A percentile compares a stretch with the other conserved stretches of the same genome.
Evolutionary conservation across 2,888 invertebrate genomes (phyloP).

Genomic region (Amblyteles armatorius): DNA sequence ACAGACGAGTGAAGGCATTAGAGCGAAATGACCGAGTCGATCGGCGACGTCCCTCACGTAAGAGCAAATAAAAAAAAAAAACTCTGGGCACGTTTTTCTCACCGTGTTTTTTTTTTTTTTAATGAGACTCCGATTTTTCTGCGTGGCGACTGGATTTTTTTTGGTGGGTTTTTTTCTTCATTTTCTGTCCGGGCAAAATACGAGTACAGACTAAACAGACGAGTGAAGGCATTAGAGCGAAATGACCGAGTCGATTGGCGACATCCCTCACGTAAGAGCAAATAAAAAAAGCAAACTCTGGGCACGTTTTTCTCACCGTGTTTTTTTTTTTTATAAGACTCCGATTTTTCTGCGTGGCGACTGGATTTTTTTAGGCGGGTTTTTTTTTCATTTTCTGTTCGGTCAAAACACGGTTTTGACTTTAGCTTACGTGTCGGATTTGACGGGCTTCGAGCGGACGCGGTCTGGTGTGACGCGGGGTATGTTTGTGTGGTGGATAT

Average conservation of each 20-base stretch:
- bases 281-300: neutral
- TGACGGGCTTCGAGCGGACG: neutral
- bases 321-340: neutral
- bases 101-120: neutral
- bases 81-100: neutral
- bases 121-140: neutral
- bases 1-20: conserved; percentile 25
- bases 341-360: neutral
- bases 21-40: conserved; percentile 22
- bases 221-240: conserved; percentile 20
- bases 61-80: neutral
- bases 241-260: conserved; percentile 11
- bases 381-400: neutral
- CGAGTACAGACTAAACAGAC: conserved; percentile 26
- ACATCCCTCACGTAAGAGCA: conserved; percentile 11
- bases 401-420: neutral
- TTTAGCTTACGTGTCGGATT: conserved; percentile 6
- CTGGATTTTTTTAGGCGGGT: neutral
- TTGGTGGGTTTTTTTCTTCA: neutral
- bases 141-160: neutral
- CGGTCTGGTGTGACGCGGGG: neutral
- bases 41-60: conserved; percentile 10
- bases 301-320: neutral
- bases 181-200: too few species aligned
- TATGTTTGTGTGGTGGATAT: neutral